Evolutionary conservation across 2,113 vertebrate species (phyloP).

Genomic region (Indri indri): DNA sequence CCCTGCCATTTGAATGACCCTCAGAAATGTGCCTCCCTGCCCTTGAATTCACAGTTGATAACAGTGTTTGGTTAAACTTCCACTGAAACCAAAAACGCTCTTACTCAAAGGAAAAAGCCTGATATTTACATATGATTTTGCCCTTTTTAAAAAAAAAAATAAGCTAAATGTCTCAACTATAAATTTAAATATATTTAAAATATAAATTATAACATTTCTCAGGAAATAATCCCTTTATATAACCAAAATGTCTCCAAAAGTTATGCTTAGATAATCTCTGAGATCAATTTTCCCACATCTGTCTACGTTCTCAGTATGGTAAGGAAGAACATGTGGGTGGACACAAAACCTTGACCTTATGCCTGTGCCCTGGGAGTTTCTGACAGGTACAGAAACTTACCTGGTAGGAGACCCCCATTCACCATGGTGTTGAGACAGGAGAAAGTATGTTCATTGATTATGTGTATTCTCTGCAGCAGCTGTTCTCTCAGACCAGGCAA

Average conservation of each 20-base stretch:
- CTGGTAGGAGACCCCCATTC: fast-evolving
- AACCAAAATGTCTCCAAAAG: background rate
- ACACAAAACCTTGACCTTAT: background rate
- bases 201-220: background rate
- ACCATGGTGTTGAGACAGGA: fast-evolving
- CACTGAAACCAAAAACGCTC: background rate
- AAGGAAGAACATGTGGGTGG: background rate
- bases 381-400: fast-evolving
- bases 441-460: fast-evolving
- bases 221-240: constrained; percentile 28
- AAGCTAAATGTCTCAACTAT: background rate
- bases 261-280: background rate
- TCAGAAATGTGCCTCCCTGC: background rate
- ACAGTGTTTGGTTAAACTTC: background rate
- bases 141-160: background rate
- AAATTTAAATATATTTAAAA: too few species aligned
- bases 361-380: background rate
- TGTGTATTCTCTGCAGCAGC: background rate
- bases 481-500: background rate
- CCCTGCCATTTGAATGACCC: fast-evolving
- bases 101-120: background rate
- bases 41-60: background rate
- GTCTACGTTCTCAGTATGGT: background rate
- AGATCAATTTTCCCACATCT: background rate
- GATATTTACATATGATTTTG: background rate